A percentile compares a stretch with the other conserved stretches of the same genome.
These are phyloP conservation scores for Vespertilio murinus DNA, from an alignment of 2,797 vertebrate species.

Conservation along the genomic window DNA sequence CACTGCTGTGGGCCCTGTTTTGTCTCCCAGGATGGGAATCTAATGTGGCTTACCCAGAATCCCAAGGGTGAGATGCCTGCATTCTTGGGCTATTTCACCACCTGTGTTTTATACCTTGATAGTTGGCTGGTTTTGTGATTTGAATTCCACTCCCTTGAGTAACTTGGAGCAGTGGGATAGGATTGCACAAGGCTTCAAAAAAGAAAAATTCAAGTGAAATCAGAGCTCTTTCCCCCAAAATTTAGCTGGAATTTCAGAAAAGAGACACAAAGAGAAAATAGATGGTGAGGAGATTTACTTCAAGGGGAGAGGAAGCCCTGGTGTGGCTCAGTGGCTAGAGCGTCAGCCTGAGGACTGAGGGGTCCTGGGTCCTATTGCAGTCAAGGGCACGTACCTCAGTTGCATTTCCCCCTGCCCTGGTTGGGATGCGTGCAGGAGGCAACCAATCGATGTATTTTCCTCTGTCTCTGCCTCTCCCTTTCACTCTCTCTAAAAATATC, in stretches of 20 bases:
- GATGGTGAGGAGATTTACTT: conserved; percentile 26
- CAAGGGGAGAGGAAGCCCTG: neutral
- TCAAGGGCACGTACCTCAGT: too few species aligned
- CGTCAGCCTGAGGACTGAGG: too few species aligned
- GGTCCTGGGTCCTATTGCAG: too few species aligned
- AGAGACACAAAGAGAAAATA: conserved; percentile 31
- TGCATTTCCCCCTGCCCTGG: too few species aligned
- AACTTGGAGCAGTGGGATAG: neutral
- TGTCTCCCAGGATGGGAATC: neutral
- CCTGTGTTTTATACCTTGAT: neutral
- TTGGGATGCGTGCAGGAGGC: too few species aligned
- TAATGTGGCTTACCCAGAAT: neutral
- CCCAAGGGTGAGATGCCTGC: neutral
- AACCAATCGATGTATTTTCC: too few species aligned
- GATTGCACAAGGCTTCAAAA: conserved; percentile 21
- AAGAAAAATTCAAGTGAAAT: conserved; percentile 1
- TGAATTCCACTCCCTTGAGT: conserved; percentile 42
- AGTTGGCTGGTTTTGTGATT: neutral
- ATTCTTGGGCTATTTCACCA: neutral
- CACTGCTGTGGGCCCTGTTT: conserved; percentile 21
- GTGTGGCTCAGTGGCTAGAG: too few species aligned
- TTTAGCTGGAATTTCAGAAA: conserved; percentile 7
- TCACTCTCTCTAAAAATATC: too few species aligned
- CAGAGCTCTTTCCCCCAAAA: neutral
- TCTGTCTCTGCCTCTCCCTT: too few species aligned